These are phyloP conservation scores for Astropecten irregularis DNA, from an alignment of 53 echinoderm and acorn worm genomes.

Conservation along the genomic window DNA sequence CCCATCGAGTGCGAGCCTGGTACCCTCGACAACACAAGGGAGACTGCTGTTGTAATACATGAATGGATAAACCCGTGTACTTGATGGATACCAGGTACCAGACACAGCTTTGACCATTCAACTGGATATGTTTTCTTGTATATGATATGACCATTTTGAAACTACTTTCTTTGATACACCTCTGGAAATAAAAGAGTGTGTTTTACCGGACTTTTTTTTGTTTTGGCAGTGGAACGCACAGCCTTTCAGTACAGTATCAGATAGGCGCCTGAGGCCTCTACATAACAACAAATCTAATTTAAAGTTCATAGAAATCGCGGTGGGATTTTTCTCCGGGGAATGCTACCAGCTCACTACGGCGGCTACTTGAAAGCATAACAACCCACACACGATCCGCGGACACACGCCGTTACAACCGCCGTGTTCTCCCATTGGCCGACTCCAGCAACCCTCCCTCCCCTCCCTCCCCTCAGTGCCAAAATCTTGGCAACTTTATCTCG, in stretches of 20 bases:
- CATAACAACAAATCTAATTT: conserved; percentile 80
- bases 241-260: conserved; percentile 59
- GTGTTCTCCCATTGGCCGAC: conserved; percentile 47
- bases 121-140: too few relatives aligned
- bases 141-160: too few relatives aligned
- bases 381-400: conserved; percentile 58
- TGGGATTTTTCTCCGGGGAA: conserved; percentile 57
- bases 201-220: too few relatives aligned
- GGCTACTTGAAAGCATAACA: conserved; percentile 72
- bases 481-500: conserved; percentile 50
- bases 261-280: conserved; percentile 37
- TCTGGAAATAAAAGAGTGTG: too few relatives aligned
- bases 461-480: neutral
- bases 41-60: neutral
- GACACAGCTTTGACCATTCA: too few relatives aligned
- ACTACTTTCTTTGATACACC: too few relatives aligned
- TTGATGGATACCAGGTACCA: too few relatives aligned
- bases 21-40: neutral
- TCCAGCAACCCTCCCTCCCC: too few relatives aligned
- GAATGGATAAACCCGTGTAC: neutral
- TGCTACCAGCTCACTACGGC: conserved; percentile 39
- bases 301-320: conserved; percentile 79
- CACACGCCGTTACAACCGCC: conserved; percentile 62
- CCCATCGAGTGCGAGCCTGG: neutral
- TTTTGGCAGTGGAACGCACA: too few relatives aligned